phyloP scores from a whole-genome alignment of 2,888 invertebrate genomes.

The Romanomermis culicivorax region DNA sequence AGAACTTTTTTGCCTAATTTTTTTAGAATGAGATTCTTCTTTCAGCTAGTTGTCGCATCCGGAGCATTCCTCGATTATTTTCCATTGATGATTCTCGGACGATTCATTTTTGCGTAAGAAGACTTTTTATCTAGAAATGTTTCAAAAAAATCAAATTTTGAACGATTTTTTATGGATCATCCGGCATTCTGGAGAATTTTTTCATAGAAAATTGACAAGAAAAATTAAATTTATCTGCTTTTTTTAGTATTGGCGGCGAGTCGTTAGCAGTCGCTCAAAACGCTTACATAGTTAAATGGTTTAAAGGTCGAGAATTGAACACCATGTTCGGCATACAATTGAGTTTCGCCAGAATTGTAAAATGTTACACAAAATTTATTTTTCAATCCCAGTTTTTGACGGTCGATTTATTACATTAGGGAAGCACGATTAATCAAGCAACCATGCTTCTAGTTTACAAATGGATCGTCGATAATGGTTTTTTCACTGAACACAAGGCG shows the following conservation, averaged over 20 bases:
- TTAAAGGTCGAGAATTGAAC: constrained; percentile 84
- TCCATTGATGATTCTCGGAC: constrained; percentile 66
- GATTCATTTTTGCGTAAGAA: constrained; percentile 66
- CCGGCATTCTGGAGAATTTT: no score
- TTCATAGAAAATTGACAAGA: no score
- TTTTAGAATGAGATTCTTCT: no score
- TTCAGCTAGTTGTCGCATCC: background rate
- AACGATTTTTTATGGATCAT: no score
- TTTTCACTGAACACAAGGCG: background rate
- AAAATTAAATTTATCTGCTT: no score
- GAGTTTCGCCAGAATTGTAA: constrained; percentile 62
- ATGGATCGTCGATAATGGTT: background rate
- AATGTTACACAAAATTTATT: constrained; percentile 13
- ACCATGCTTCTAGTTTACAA: constrained; percentile 27
- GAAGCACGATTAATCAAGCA: constrained; percentile 59
- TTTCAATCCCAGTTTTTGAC: constrained; percentile 5
- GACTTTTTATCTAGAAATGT: background rate
- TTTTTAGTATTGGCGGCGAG: constrained; percentile 61
- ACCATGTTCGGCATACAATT: constrained; percentile 92
- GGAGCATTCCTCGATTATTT: background rate
- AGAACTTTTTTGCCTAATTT: no score
- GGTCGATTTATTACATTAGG: constrained; percentile 30
- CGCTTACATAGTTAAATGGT: constrained; percentile 90
- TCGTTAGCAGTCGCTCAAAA: constrained; percentile 88
- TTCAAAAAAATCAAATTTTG: no score